Percentiles rank a stretch among this genome's conserved stretches.
Conservation (phyloP, 2,113 vertebrate species). For the Mus pahari region DNA sequence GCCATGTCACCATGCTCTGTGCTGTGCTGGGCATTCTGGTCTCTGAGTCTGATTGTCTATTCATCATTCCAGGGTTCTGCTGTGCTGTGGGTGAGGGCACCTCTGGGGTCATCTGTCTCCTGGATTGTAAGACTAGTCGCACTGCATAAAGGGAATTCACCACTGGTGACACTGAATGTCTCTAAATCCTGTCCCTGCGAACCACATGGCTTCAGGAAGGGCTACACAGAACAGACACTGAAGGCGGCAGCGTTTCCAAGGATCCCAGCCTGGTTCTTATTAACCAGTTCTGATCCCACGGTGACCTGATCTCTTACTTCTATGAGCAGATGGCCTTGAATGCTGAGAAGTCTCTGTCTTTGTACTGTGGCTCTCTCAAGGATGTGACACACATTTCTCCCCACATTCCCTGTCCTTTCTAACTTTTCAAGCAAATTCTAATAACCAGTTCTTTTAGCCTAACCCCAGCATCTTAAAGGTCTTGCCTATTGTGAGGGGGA, state of each 20-base stretch:
- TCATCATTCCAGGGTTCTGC: not conserved
- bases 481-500: not conserved
- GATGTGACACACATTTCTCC: not conserved
- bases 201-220: not conserved
- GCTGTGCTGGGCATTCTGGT: not conserved
- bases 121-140: not conserved
- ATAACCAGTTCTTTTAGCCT: not conserved
- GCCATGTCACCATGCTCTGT: conserved; percentile 68
- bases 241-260: not conserved
- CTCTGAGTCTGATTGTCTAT: conserved; percentile 41
- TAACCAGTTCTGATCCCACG: not conserved
- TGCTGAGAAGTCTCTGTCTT: conserved; percentile 11
- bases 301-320: not conserved
- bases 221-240: fast-evolving
- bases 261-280: not conserved
- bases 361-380: not conserved
- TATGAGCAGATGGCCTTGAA: not conserved
- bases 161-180: not conserved
- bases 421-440: not conserved
- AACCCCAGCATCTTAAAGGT: not conserved
- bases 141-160: not conserved
- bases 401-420: not conserved
- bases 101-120: not conserved
- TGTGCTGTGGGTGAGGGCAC: not conserved
- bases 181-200: not conserved